These are phyloP conservation scores for Pao palembangensis DNA, from an alignment of 2,113 vertebrate genomes.

Conservation along the genomic window DNA sequence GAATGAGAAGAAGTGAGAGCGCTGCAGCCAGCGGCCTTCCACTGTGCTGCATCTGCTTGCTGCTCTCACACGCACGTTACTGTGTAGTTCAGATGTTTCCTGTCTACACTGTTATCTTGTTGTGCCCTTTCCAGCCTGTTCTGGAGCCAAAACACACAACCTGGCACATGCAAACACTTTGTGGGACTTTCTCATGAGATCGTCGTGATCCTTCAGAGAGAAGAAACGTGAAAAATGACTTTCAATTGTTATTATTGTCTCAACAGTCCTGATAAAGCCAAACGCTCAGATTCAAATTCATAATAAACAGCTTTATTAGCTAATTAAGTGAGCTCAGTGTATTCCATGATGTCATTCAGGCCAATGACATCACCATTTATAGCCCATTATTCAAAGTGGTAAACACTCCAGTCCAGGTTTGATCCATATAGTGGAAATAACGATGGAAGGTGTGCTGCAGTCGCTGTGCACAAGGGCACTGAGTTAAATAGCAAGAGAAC, in stretches of 20 bases:
- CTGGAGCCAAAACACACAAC: slow-evolving; percentile 18
- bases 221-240: too few species aligned
- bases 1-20: too few species aligned
- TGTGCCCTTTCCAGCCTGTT: slow-evolving; percentile 52
- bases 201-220: too few species aligned
- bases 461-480: slow-evolving; percentile 8
- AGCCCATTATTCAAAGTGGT: slow-evolving; percentile 22
- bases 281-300: too few species aligned
- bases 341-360: slow-evolving; percentile 49
- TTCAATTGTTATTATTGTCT: too few species aligned
- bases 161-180: too few species aligned
- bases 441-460: slow-evolving; percentile 17
- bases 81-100: slow-evolving; percentile 10
- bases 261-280: too few species aligned
- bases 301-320: too few species aligned
- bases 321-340: slow-evolving; percentile 1
- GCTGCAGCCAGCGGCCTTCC: too few species aligned
- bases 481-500: too few species aligned
- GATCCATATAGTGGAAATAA: slow-evolving; percentile 40
- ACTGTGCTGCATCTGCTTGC: too few species aligned
- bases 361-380: slow-evolving; percentile 50
- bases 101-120: slow-evolving; percentile 36
- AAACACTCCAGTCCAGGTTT: slow-evolving; percentile 15
- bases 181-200: too few species aligned
- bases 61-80: slow-evolving; percentile 1